Evolutionary conservation across 2,888 invertebrate species (phyloP).

Genomic region (Eubasilissa splendida): DNA sequence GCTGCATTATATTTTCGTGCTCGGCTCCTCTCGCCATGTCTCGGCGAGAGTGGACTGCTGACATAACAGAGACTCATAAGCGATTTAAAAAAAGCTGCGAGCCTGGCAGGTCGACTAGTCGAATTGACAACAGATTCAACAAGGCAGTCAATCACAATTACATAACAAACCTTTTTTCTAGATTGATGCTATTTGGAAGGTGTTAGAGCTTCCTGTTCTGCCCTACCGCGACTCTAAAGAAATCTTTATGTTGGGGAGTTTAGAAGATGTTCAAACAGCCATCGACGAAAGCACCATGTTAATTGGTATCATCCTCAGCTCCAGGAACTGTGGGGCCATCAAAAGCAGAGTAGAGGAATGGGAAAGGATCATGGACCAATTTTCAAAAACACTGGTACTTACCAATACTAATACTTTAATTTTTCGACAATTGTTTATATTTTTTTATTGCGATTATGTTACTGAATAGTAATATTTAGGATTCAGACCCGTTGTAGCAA

Average conservation of each 20-base stretch:
- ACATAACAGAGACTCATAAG: too few species aligned
- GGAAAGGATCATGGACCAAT: slow-evolving; percentile 83
- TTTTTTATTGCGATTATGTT: not conserved
- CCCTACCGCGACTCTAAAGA: slow-evolving; percentile 88
- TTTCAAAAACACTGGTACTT: slow-evolving; percentile 84
- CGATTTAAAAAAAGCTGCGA: too few species aligned
- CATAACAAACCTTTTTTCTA: slow-evolving; percentile 60
- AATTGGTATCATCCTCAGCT: slow-evolving; percentile 89
- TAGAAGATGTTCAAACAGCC: slow-evolving; percentile 87
- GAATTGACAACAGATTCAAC: too few species aligned
- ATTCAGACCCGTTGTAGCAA: too few species aligned
- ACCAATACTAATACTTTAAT: slow-evolving; percentile 1
- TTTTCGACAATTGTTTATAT: not conserved
- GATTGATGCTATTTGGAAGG: slow-evolving; percentile 90
- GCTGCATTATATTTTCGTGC: too few species aligned
- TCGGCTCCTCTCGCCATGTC: too few species aligned
- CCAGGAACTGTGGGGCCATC: slow-evolving; percentile 89
- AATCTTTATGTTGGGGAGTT: slow-evolving; percentile 85
- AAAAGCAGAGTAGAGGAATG: slow-evolving; percentile 88
- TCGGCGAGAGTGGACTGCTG: too few species aligned
- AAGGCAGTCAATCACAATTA: too few species aligned
- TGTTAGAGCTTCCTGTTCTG: slow-evolving; percentile 83
- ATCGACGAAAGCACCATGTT: slow-evolving; percentile 91
- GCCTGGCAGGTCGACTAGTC: too few species aligned
- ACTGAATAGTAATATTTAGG: not conserved